A percentile compares a stretch with the other conserved stretches of the same genome.
Conservation (phyloP, 1,140 invertebrate species). For the Zaprionus inermis region DNA sequence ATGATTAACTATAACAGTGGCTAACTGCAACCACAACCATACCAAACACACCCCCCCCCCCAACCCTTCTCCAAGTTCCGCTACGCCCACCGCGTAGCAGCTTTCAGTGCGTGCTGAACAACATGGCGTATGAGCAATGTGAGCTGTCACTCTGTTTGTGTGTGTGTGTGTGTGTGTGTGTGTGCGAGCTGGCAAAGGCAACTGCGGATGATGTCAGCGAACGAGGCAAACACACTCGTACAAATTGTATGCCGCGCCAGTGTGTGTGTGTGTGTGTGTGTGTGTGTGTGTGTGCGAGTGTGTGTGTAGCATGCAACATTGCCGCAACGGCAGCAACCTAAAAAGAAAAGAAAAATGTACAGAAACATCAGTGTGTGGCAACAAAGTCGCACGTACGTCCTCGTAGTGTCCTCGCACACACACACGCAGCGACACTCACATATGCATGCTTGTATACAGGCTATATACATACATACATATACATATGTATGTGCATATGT, state of each 20-base stretch:
- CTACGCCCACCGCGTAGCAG: constrained; percentile 32
- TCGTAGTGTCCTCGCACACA: constrained; percentile 65
- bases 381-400: constrained; percentile 67
- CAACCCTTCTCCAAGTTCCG: neutral
- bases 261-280: constrained; percentile 1
- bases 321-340: constrained; percentile 45
- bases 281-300: constrained; percentile 27
- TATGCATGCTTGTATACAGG: constrained; percentile 1
- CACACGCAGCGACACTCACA: constrained; percentile 33
- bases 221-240: constrained; percentile 28
- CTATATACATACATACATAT: constrained; percentile 6
- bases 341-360: constrained; percentile 40
- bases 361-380: constrained; percentile 39
- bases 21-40: constrained; percentile 9
- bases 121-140: constrained; percentile 51
- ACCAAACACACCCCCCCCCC: neutral
- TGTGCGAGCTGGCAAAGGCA: constrained; percentile 31
- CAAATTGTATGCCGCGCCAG: constrained; percentile 27
- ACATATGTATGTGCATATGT: constrained; percentile 2
- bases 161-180: constrained; percentile 21
- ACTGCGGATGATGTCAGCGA: constrained; percentile 77
- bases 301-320: constrained; percentile 59
- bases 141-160: constrained; percentile 36
- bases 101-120: constrained; percentile 41
- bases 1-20: constrained; percentile 19